These are phyloP conservation scores for Pachyrhynchus sulphureomaculatus DNA, from an alignment of 1,140 invertebrate species.

Conservation along the genomic window DNA sequence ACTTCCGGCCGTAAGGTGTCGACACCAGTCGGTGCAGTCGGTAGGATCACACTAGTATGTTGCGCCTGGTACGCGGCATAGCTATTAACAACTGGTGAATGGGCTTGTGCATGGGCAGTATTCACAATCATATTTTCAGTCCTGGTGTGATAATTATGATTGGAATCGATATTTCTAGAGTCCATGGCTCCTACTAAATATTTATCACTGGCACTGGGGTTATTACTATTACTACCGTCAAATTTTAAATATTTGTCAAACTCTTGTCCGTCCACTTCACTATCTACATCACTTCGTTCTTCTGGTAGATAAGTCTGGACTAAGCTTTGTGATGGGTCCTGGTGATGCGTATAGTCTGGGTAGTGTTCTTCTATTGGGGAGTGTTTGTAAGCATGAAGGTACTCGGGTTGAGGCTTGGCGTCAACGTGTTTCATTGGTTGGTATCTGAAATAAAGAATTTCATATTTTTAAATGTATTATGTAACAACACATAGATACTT, in stretches of 20 bases:
- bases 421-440: slow-evolving; percentile 20
- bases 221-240: slow-evolving; percentile 30
- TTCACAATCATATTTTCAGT: slow-evolving; percentile 42
- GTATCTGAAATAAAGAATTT: slow-evolving; percentile 7
- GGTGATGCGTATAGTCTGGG: slow-evolving; percentile 56
- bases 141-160: slow-evolving; percentile 57
- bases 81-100: not conserved
- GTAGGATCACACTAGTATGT: slow-evolving; percentile 52
- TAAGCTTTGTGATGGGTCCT: slow-evolving; percentile 48
- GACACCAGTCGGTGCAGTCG: slow-evolving; percentile 48
- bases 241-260: slow-evolving; percentile 70
- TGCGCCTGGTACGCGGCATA: slow-evolving; percentile 48
- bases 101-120: not conserved
- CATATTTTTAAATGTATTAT: no score
- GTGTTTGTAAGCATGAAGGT: slow-evolving; percentile 35
- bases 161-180: slow-evolving; percentile 56
- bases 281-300: slow-evolving; percentile 47
- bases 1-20: slow-evolving; percentile 42
- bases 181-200: slow-evolving; percentile 41
- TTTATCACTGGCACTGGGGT: slow-evolving; percentile 12
- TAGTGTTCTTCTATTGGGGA: slow-evolving; percentile 38
- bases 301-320: slow-evolving; percentile 47
- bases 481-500: no score
- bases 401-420: slow-evolving; percentile 16
- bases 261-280: slow-evolving; percentile 62